Evolutionary conservation across 2,888 invertebrate genomes (phyloP).

Genomic region (Ectropis crepuscularia): DNA sequence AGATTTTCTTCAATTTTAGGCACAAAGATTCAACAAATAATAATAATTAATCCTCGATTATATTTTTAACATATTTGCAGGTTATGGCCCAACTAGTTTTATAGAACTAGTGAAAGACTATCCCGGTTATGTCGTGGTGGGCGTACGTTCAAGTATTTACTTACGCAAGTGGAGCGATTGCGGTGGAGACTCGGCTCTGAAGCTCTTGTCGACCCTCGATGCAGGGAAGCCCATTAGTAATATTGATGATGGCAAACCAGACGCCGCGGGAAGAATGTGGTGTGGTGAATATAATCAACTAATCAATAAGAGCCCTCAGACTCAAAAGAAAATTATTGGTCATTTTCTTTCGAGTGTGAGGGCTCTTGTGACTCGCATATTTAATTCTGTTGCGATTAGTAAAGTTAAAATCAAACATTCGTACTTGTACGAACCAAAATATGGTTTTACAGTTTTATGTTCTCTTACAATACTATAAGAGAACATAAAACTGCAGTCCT

Average conservation of each 20-base stretch:
- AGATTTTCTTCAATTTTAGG: too few relatives aligned
- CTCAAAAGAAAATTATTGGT: too few relatives aligned
- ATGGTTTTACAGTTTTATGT: too few relatives aligned
- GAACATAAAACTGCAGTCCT: too few relatives aligned
- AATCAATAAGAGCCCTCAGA: too few relatives aligned
- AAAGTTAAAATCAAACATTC: too few relatives aligned
- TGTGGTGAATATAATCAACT: slow-evolving; percentile 59
- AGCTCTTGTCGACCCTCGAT: slow-evolving; percentile 22
- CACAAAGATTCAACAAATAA: too few relatives aligned
- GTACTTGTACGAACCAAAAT: too few relatives aligned
- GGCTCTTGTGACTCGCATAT: too few relatives aligned
- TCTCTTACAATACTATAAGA: too few relatives aligned
- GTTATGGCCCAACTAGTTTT: slow-evolving; percentile 7
- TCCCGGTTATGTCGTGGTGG: slow-evolving; percentile 16
- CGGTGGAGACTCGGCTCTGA: slow-evolving; percentile 12
- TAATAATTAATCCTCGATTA: not conserved
- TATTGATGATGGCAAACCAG: slow-evolving; percentile 86
- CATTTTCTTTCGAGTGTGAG: too few relatives aligned
- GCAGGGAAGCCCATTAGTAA: slow-evolving; percentile 45
- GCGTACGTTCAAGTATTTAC: slow-evolving; percentile 13
- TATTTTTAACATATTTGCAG: slow-evolving; percentile 5
- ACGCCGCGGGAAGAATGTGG: slow-evolving; percentile 83
- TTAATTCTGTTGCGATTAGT: too few relatives aligned
- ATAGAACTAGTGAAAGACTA: slow-evolving; percentile 19
- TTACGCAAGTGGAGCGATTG: slow-evolving; percentile 21